phyloP scores from a whole-genome alignment of 2,113 vertebrate genomes.

The Turdus rufiventris region DNA sequence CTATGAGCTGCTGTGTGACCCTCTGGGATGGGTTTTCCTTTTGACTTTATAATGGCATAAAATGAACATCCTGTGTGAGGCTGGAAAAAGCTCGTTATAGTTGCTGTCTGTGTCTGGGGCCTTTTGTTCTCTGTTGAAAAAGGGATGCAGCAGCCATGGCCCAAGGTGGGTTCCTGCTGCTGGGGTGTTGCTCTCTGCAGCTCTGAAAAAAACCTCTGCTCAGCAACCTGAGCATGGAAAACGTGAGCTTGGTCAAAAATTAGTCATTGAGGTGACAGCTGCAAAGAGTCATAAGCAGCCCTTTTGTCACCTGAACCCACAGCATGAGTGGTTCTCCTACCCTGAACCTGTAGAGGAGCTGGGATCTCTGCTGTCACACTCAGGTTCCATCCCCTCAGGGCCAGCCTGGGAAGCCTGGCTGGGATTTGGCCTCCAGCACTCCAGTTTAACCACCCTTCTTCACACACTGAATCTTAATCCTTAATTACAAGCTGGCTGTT shows the following conservation, averaged over 20 bases:
- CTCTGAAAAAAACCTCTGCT: not conserved
- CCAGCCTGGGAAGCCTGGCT: not conserved
- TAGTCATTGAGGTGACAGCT: not conserved
- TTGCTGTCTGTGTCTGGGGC: not conserved
- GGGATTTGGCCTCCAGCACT: not conserved
- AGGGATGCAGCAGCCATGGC: not conserved
- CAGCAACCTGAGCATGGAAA: not conserved
- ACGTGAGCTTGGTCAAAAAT: not conserved
- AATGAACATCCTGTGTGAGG: not conserved
- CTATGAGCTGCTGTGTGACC: not conserved
- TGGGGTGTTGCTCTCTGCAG: rapidly evolving
- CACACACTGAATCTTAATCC: not conserved
- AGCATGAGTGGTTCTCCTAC: rapidly evolving
- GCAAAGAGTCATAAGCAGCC: not conserved
- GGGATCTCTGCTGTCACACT: not conserved
- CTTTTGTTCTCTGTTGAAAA: not conserved
- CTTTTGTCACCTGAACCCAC: not conserved
- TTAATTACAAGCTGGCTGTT: not conserved
- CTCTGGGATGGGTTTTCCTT: not conserved
- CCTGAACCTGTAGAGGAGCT: rapidly evolving
- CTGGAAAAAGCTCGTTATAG: not conserved
- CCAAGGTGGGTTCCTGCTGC: not conserved
- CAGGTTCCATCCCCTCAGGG: not conserved
- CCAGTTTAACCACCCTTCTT: not conserved
- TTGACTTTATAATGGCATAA: not conserved